A percentile compares a stretch with the other conserved stretches of the same genome.
These are phyloP conservation scores for Centropristis striata DNA, from an alignment of 2,113 vertebrate species.

Conservation along the genomic window DNA sequence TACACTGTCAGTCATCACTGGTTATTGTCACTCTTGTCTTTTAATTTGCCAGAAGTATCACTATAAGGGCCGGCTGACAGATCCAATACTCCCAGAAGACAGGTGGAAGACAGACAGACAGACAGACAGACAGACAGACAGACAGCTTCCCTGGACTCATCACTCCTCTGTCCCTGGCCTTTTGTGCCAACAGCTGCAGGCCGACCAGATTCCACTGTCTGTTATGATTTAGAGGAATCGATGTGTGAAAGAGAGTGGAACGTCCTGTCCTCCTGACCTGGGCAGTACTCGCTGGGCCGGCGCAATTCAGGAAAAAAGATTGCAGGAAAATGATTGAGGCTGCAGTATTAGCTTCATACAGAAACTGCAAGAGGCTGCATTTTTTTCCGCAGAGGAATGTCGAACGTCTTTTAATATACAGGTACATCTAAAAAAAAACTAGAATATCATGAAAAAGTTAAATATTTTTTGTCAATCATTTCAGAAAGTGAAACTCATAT, in stretches of 20 bases:
- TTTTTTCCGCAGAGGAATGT: neutral
- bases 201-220: constrained; percentile 55
- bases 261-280: constrained; percentile 60
- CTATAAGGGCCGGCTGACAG: neutral
- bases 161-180: constrained; percentile 14
- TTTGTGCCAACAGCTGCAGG: constrained; percentile 55
- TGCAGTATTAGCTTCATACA: neutral
- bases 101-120: constrained; percentile 22
- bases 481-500: too few relatives aligned
- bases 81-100: constrained; percentile 18
- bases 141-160: constrained; percentile 33
- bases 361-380: constrained; percentile 4
- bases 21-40: neutral
- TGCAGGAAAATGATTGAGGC: neutral
- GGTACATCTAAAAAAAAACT: too few relatives aligned
- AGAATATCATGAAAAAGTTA: too few relatives aligned
- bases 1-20: neutral
- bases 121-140: constrained; percentile 14
- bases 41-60: neutral
- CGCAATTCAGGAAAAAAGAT: neutral
- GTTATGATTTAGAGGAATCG: constrained; percentile 63
- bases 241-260: constrained; percentile 58
- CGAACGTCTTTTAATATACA: neutral
- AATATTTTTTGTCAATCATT: too few relatives aligned
- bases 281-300: constrained; percentile 14